A percentile compares a stretch with the other conserved stretches of the same genome.
phyloP scores from a whole-genome alignment of 1,140 invertebrate genomes.

The Vanessa atalanta region DNA sequence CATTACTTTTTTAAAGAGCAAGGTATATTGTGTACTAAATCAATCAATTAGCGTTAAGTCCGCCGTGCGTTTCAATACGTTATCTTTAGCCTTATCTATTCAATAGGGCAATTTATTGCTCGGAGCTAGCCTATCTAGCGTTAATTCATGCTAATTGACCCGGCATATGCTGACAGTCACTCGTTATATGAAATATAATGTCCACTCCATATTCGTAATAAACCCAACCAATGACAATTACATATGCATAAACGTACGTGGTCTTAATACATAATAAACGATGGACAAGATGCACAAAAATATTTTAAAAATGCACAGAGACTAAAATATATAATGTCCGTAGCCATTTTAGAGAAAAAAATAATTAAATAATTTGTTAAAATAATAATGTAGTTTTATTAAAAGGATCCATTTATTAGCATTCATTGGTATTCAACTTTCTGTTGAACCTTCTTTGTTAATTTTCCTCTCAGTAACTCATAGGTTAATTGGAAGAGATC shows the following conservation, averaged over 20 bases:
- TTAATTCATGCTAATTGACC: conserved; percentile 51
- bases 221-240: conserved; percentile 15
- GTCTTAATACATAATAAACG: conserved; percentile 4
- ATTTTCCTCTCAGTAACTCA: too few species aligned
- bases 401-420: too few species aligned
- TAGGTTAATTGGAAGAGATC: too few species aligned
- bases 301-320: neutral
- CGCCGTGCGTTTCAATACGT: conserved; percentile 20
- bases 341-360: too few species aligned
- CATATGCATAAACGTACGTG: conserved; percentile 3
- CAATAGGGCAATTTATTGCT: conserved; percentile 49
- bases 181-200: conserved; percentile 40
- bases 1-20: conserved; percentile 3
- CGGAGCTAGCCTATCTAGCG: conserved; percentile 38
- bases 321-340: neutral
- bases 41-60: conserved; percentile 31
- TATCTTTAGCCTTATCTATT: conserved; percentile 44
- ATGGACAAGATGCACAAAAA: too few species aligned
- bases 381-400: neutral
- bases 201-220: conserved; percentile 28
- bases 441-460: too few species aligned
- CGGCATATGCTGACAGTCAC: conserved; percentile 40
- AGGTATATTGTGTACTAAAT: conserved; percentile 11
- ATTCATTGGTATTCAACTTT: too few species aligned
- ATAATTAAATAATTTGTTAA: neutral